Base-by-base conservation (phyloP, 1,140 invertebrate genomes). In the Cherax destructor region DNA sequence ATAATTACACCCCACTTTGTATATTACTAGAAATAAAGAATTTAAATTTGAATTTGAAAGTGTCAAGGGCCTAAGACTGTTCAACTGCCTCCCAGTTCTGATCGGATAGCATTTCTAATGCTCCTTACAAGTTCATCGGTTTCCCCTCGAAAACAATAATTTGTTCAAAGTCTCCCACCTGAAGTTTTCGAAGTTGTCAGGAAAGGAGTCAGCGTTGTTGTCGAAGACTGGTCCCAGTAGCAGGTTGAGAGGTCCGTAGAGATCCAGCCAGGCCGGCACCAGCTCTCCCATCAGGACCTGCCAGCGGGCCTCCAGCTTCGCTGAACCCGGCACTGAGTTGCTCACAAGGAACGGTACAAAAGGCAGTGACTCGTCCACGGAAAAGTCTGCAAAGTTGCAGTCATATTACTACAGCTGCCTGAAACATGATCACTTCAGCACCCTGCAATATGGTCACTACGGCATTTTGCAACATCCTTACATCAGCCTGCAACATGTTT, bases 211-310 rank as follows among this genome's bases (percentile, higher is more conserved):
- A 18, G 92, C 92, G 69, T 92, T 30, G 30, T 77, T 65, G 72
- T 92, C 92, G 56, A 92, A 92, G 3, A 78, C 92, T 4, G 88
- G 88, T 6, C 92, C 92, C 56, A 91, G 21, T 3, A 91, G n/a
- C 11, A 92, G 11, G 85, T 92, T 92, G 6, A 92, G 47, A 13
- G 88, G 80, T n/a, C 65, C 50, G 13, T 7, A 18, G 24, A 13
- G 24, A 1, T 16, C 79, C 30, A 83, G n/a, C 88, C 87, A 87
- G 0, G 9, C 18, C 24, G 78, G 72, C 11, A 87, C 72, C 49
- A 84, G 16, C 47, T 87, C 47, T 3, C 11, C 18, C 65, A 86
- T 24, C 61, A 92, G 69, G 6, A 7, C 21, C 9, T 30, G 4
- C 69, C 69, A 74, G 7, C 3, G 7, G 1, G n/a, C 21, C n/a